These are phyloP conservation scores for Neolamprologus toae DNA, from an alignment of 2,113 vertebrate species.

Conservation along the genomic window DNA sequence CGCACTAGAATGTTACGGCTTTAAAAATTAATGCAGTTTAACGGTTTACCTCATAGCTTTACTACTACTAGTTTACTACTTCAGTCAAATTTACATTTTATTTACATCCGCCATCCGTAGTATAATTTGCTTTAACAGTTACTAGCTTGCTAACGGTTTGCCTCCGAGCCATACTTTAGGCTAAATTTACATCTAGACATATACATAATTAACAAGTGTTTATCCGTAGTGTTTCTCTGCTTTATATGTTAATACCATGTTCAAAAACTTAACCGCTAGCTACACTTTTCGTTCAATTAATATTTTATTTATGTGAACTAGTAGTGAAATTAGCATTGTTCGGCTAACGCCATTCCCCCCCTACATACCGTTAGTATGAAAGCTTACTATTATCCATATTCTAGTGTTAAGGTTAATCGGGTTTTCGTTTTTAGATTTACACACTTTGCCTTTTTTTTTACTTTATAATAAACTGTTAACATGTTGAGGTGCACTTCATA, in stretches of 20 bases:
- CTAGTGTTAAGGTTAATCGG: neutral
- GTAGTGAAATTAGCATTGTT: neutral
- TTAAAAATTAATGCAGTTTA: neutral
- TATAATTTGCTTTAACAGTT: neutral
- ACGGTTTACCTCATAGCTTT: neutral
- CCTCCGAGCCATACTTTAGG: neutral
- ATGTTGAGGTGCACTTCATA: neutral
- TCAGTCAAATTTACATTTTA: neutral
- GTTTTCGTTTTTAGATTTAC: neutral
- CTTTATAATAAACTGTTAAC: neutral
- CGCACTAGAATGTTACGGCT: neutral
- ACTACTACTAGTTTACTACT: no score
- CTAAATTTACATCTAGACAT: neutral
- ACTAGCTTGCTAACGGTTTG: neutral
- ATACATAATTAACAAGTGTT: neutral
- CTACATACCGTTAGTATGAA: neutral
- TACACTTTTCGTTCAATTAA: neutral
- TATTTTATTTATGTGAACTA: neutral
- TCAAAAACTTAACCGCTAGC: neutral
- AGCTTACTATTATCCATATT: neutral
- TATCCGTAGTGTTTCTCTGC: neutral
- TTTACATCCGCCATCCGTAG: neutral
- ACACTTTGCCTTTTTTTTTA: neutral
- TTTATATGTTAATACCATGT: neutral
- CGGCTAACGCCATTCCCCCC: neutral